These are phyloP conservation scores for Catocala nupta DNA, from an alignment of 2,888 invertebrate species.

Conservation along the genomic window DNA sequence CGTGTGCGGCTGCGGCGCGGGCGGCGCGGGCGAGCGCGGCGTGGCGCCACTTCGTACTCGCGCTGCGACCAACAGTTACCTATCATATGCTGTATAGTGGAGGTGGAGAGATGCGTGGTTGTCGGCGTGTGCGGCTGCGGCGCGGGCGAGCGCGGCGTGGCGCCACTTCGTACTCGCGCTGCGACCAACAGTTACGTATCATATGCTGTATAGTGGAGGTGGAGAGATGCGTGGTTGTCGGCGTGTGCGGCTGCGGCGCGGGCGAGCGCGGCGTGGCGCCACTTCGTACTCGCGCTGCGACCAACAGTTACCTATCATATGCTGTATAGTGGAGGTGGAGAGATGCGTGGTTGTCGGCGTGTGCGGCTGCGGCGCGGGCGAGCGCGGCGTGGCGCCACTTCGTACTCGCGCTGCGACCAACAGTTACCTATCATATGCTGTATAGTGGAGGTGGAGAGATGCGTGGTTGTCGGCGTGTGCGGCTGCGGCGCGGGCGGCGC, in stretches of 20 bases:
- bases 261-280: slow-evolving; percentile 89
- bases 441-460: slow-evolving; percentile 83
- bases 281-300: slow-evolving; percentile 93
- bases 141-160: slow-evolving; percentile 90
- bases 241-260: slow-evolving; percentile 88
- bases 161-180: slow-evolving; percentile 89
- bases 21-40: slow-evolving; percentile 88
- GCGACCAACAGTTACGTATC: slow-evolving; percentile 92
- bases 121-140: slow-evolving; percentile 87
- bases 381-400: slow-evolving; percentile 88
- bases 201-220: slow-evolving; percentile 85
- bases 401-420: slow-evolving; percentile 94
- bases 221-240: slow-evolving; percentile 81
- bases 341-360: slow-evolving; percentile 81
- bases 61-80: slow-evolving; percentile 93
- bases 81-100: slow-evolving; percentile 86
- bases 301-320: slow-evolving; percentile 88
- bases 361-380: slow-evolving; percentile 90
- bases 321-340: slow-evolving; percentile 83
- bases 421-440: slow-evolving; percentile 84
- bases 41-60: slow-evolving; percentile 89
- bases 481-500: slow-evolving; percentile 91
- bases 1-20: too few species aligned
- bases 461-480: slow-evolving; percentile 77
- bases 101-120: slow-evolving; percentile 81